Conservation (phyloP, 2,113 vertebrate genomes). For the Rynchops niger region DNA sequence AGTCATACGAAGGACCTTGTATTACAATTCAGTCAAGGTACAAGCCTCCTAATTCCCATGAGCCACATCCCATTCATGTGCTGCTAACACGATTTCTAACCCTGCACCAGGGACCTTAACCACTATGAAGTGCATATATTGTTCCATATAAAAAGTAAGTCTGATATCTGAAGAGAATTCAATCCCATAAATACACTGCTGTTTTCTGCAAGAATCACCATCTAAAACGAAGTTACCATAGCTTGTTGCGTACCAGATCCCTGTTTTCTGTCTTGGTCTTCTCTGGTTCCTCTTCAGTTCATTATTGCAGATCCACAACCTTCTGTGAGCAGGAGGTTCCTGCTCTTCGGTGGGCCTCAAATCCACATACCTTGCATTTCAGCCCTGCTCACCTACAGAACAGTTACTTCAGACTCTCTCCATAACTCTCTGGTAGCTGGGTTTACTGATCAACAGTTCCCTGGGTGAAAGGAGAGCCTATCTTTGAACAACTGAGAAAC, state of each 20-base stretch:
- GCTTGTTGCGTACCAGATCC: neutral
- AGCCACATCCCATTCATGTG: neutral
- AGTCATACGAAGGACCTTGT: neutral
- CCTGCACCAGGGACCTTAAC: neutral
- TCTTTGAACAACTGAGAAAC: neutral
- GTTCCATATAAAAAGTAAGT: neutral
- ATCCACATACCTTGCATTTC: neutral
- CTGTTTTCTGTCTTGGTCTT: neutral
- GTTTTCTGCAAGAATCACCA: neutral
- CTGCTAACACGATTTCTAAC: neutral
- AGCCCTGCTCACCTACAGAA: neutral
- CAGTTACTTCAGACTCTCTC: neutral
- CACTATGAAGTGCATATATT: neutral
- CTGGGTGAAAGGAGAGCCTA: neutral
- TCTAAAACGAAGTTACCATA: neutral
- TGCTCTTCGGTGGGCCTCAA: neutral
- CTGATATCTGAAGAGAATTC: neutral
- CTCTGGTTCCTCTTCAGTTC: neutral
- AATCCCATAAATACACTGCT: neutral
- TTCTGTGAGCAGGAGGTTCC: neutral
- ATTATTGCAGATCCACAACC: neutral
- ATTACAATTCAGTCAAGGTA: neutral
- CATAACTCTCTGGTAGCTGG: neutral
- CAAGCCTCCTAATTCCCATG: neutral
- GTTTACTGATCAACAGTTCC: neutral